Evolutionary conservation across 2,113 vertebrate genomes (phyloP), one percentile per base, ranked within the genome.

Genomic region (Oryzias celebensis): DNA sequence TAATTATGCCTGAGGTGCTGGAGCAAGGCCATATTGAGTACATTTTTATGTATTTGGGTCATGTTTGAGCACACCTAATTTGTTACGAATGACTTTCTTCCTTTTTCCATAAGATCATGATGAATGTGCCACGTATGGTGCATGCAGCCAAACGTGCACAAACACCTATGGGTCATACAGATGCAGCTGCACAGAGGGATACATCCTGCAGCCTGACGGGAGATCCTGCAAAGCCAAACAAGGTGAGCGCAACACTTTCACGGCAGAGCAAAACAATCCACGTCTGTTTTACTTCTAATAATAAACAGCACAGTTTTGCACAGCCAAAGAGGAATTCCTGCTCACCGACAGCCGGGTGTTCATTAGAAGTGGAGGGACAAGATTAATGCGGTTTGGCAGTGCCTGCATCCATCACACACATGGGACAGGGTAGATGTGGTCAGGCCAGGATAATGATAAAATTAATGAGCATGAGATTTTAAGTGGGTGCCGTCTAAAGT

Each of bases 111-210:
- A 82, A 99, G 97, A 99, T 91, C 83, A 94, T 90, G 93, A 99
- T 91, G 97, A 99, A 90, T 99, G 97, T 64, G 76, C 91, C 59
- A 69, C 54, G 2, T 99, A 99, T 31, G 97, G 96, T 20, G 88
- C 89, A 17, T 99, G 97, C 53, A 98, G 96, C 90, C 97, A 99
- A 90, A 93, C 74, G 68, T 99, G 97, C 83, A 68, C 63, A 17
- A 99, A 99, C 85, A 96, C 92, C 24, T 90, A 94, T 0, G 97
- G 97, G 68, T 96, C 97, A 4, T 98, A 95, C 75, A 68, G 79
- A 23, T 99, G 97, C 87, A 93, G 94, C 82, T 99, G 97, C 83
- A 91, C 93, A 73, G 96, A 98, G 14, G 96, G 97, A 68, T 99
- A 94, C 44, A 73, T 94, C 47, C 91, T 98, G 68, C 95, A 98